Conservation (phyloP, 1,140 invertebrate species). For the Mylabris phalerata region DNA sequence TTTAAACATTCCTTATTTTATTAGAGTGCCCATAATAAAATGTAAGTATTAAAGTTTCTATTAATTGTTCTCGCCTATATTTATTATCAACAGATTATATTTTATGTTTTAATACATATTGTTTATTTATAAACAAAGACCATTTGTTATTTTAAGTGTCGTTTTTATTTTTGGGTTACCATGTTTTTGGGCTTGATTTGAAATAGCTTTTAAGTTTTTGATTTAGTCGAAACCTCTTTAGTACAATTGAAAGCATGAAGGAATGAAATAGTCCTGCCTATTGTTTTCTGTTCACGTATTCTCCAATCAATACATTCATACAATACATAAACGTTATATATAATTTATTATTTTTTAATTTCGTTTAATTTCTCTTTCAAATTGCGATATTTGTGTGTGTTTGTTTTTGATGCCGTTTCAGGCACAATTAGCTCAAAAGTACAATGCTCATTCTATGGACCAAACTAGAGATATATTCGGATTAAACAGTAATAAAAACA, state of each 20-base stretch:
- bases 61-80: not conserved
- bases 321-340: not conserved
- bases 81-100: not conserved
- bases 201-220: conserved; percentile 5
- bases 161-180: conserved; percentile 4
- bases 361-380: not conserved
- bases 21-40: no score
- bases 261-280: conserved; percentile 7
- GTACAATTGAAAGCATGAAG: conserved; percentile 14
- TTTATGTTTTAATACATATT: not conserved
- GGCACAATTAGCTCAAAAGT: conserved; percentile 6
- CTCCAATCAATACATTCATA: no score
- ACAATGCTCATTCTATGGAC: conserved; percentile 35
- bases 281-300: not conserved
- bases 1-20: no score
- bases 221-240: not conserved
- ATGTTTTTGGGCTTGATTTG: conserved; percentile 6
- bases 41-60: no score
- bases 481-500: conserved; percentile 24
- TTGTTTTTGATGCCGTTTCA: conserved; percentile 6
- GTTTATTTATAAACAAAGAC: conserved; percentile 6
- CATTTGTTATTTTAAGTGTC: conserved; percentile 11
- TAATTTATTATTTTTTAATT: not conserved
- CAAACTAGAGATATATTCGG: conserved; percentile 34
- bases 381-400: not conserved